Evolutionary conservation across 2,113 vertebrate genomes (phyloP), one percentile per base, ranked within the genome.

Genomic region (Chionomys nivalis): DNA sequence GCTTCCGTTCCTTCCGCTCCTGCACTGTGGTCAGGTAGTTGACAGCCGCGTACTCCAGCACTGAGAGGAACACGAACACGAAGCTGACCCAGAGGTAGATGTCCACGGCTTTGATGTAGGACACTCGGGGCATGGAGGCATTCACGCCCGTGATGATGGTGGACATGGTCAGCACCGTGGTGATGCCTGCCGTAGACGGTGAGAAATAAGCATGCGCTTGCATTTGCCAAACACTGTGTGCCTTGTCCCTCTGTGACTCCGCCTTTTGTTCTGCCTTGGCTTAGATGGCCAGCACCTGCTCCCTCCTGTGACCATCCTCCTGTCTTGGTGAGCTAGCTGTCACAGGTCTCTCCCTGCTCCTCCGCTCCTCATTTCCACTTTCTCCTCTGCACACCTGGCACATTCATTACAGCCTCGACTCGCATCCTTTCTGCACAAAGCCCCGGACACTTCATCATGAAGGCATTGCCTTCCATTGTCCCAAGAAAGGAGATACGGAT

Each of bases 61-160:
- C 99, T 0, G 99, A 99, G 76, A 99, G 99, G 98, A 99, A 99
- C 97, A 99, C 99, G 11, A 99, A 99, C 94, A 99, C 99, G 76
- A 99, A 99, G 97, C 99, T 99, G 98, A 99, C 99, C 99, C 99
- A 99, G 89, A 99, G 99, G 98, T 99, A 99, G 97, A 99, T 99
- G 98, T 99, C 99, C 98, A 99, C 99, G 0, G 99, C 99, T 98
- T 99, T 99, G 98, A 99, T 99, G 98, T 99, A 99, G 97, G 99
- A 99, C 24, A 99, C 99, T 1, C 99, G 98, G 6, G 99, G 99
- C 99, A 99, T 99, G 97, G 99, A 99, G 94, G 99, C 99, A 1
- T 99, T 99, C 96, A 99, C 99, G 1, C 99, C 99, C 0, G 99
- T 99, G 98, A 99, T 99, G 97, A 99, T 99, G 97, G 99, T 99